Evolutionary conservation across 2,888 invertebrate species (phyloP).

Genomic region (Pomacea canaliculata): DNA sequence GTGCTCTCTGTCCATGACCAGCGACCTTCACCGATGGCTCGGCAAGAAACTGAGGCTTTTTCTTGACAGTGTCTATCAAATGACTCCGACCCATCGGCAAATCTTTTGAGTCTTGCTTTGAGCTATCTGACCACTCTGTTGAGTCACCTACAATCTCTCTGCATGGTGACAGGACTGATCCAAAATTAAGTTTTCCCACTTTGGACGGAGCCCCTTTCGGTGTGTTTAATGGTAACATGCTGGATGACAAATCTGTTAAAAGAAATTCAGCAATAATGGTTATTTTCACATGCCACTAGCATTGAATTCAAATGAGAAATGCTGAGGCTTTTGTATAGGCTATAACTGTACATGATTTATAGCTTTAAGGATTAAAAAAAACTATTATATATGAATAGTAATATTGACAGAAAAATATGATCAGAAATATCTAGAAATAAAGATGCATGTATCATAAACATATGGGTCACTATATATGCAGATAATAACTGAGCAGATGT

Average conservation of each 20-base stretch:
- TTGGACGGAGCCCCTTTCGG: neutral
- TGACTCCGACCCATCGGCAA: constrained; percentile 14
- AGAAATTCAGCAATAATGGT: no score
- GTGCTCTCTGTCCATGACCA: neutral
- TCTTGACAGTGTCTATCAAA: constrained; percentile 18
- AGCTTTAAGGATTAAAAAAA: no score
- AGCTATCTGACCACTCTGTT: constrained; percentile 22
- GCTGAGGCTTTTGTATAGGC: no score
- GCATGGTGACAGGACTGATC: constrained; percentile 4
- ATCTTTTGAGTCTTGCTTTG: constrained; percentile 24
- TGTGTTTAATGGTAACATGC: constrained; percentile 10
- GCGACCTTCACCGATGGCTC: neutral
- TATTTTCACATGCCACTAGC: no score
- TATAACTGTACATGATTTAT: no score
- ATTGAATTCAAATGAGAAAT: no score
- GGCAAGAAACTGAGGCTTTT: neutral
- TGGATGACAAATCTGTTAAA: constrained; percentile 15
- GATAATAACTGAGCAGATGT: no score
- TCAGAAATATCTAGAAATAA: no score
- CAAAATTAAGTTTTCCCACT: neutral
- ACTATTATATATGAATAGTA: no score
- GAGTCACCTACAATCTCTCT: constrained; percentile 16
- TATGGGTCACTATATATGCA: no score
- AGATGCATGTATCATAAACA: no score
- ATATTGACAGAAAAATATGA: no score